Evolutionary conservation across 2,113 vertebrate species (phyloP).

Genomic region (Xiphophorus maculatus): DNA sequence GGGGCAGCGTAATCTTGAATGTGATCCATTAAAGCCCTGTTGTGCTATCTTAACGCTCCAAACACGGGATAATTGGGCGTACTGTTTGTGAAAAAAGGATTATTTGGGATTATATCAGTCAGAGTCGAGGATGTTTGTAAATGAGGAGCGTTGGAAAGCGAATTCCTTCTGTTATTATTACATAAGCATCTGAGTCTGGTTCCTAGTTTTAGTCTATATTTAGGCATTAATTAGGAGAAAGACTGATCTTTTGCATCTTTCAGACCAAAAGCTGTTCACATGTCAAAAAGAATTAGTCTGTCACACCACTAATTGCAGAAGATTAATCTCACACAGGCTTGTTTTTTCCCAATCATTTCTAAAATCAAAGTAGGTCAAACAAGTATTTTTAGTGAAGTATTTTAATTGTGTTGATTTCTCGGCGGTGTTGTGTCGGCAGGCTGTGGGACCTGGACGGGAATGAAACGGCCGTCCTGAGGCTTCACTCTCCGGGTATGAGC

Average conservation of each 20-base stretch:
- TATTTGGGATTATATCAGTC: neutral
- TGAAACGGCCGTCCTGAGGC: conserved; percentile 85
- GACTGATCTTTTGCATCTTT: conserved; percentile 33
- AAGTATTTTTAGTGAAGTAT: neutral
- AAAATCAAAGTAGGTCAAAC: conserved; percentile 11
- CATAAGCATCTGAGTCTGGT: conserved; percentile 7
- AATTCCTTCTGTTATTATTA: conserved; percentile 33
- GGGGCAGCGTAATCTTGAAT: conserved; percentile 31
- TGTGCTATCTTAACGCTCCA: conserved; percentile 4
- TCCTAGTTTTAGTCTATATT: conserved; percentile 38
- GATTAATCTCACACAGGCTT: conserved; percentile 16
- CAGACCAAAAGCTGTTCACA: conserved; percentile 29
- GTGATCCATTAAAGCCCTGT: conserved; percentile 14
- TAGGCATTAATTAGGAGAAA: conserved; percentile 47
- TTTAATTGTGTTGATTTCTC: conserved; percentile 18
- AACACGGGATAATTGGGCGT: neutral
- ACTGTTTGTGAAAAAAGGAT: neutral
- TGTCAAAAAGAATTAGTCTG: conserved; percentile 20
- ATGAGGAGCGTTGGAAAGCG: conserved; percentile 19
- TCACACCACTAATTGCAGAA: conserved; percentile 38
- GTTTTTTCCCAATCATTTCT: neutral
- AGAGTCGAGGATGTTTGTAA: neutral
- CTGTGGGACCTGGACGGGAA: conserved; percentile 93
- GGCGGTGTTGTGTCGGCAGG: conserved; percentile 68
- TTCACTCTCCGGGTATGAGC: conserved; percentile 92